phyloP scores from a whole-genome alignment of 2,113 vertebrate species.

The Holacanthus passer region DNA sequence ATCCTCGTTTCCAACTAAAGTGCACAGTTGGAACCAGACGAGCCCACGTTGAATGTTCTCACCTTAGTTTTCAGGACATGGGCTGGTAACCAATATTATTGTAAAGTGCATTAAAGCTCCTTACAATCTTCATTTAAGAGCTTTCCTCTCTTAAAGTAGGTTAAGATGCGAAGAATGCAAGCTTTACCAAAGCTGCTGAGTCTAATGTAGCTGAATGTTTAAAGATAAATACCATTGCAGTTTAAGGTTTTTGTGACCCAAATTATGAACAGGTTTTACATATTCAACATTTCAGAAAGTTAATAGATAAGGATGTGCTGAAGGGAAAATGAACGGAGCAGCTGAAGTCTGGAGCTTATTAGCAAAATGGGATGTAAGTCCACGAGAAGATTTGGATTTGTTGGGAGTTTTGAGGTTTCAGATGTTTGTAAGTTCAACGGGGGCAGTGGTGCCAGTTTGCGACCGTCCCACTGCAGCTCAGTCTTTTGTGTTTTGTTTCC shows the following conservation, averaged over 20 bases:
- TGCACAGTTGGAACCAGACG: background rate
- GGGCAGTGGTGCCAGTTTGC: background rate
- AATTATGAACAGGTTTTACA: slow-evolving; percentile 28
- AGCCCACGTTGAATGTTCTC: background rate
- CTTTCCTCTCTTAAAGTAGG: slow-evolving; percentile 31
- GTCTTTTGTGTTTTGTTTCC: slow-evolving; percentile 10
- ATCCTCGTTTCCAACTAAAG: background rate
- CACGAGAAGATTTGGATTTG: background rate
- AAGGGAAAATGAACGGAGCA: background rate
- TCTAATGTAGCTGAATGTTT: slow-evolving; percentile 32
- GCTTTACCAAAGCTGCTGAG: slow-evolving; percentile 48
- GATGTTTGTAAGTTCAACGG: background rate
- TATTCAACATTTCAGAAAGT: slow-evolving; percentile 16
- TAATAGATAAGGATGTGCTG: background rate
- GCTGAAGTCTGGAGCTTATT: background rate
- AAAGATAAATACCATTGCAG: slow-evolving; percentile 21
- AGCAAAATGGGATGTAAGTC: background rate
- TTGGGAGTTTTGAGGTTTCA: background rate
- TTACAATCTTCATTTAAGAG: slow-evolving; percentile 30
- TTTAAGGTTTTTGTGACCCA: slow-evolving; percentile 25
- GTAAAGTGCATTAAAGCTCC: slow-evolving; percentile 18
- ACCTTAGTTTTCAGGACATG: background rate
- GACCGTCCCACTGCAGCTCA: background rate
- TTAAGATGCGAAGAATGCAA: slow-evolving; percentile 55
- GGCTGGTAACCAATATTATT: slow-evolving; percentile 6